Conservation (phyloP, 2,113 vertebrate genomes). For the Stictonetta naevosa region DNA sequence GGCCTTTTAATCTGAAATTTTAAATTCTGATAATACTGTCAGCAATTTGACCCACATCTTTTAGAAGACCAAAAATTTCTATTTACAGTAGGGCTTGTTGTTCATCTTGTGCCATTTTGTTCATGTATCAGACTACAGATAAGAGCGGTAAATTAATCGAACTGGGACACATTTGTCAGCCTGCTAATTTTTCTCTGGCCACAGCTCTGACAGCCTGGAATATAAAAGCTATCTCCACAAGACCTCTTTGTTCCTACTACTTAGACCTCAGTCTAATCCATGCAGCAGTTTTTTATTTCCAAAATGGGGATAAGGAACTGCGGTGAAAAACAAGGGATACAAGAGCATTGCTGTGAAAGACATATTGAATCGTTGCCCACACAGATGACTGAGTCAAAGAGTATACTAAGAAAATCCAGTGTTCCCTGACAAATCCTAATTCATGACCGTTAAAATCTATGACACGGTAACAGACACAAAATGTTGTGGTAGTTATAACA, state of each 20-base stretch:
- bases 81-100: background rate
- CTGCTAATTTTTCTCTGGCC: background rate
- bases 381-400: conserved; percentile 43
- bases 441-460: background rate
- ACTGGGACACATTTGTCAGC: background rate
- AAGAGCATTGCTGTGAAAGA: conserved; percentile 20
- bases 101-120: background rate
- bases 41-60: background rate
- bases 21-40: background rate
- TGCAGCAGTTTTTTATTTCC: background rate
- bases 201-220: background rate
- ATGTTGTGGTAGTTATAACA: background rate
- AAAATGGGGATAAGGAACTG: background rate
- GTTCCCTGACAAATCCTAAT: conserved; percentile 28
- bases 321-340: conserved; percentile 17
- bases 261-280: background rate
- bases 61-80: background rate
- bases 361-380: conserved; percentile 33
- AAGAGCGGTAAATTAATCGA: conserved; percentile 12
- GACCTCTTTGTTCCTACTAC: conserved; percentile 34
- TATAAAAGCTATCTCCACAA: background rate
- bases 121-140: background rate
- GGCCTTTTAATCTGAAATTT: background rate
- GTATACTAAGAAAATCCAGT: background rate
- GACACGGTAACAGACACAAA: background rate